These are phyloP conservation scores for Trissoscelio sp. DNA, from an alignment of 2,888 invertebrate genomes.

Conservation along the genomic window DNA sequence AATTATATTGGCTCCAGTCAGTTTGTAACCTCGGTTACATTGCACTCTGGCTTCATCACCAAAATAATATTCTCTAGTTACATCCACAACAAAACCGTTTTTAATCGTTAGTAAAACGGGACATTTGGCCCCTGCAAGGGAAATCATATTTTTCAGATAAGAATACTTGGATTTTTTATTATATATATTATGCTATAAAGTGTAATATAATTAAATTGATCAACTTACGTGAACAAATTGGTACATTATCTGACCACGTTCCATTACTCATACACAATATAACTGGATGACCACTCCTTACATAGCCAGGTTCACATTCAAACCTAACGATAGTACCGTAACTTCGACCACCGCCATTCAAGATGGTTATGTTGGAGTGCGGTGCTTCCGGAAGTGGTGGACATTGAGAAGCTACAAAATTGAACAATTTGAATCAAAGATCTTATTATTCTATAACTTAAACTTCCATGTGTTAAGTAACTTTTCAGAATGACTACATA, in stretches of 20 bases:
- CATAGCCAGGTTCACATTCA: constrained; percentile 96
- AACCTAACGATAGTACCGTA: constrained; percentile 97
- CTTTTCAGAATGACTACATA: no score
- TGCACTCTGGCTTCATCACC: constrained; percentile 96
- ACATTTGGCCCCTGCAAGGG: constrained; percentile 86
- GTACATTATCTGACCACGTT: constrained; percentile 96
- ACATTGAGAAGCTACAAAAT: constrained; percentile 92
- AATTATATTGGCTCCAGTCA: constrained; percentile 92
- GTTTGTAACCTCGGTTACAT: constrained; percentile 94
- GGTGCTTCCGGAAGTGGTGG: constrained; percentile 93
- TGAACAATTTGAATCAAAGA: constrained; percentile 74
- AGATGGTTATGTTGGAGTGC: constrained; percentile 92
- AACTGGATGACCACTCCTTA: constrained; percentile 94
- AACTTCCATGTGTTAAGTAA: no score
- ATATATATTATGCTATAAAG: no score
- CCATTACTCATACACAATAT: constrained; percentile 97
- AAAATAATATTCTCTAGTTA: constrained; percentile 90
- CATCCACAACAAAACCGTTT: constrained; percentile 94
- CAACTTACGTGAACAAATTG: constrained; percentile 91
- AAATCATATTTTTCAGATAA: neutral
- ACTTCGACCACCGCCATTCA: constrained; percentile 95
- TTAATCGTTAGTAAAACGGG: constrained; percentile 91
- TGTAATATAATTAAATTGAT: no score
- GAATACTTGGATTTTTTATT: no score
- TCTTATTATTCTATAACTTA: no score